Conservation (phyloP, 1,140 invertebrate genomes). For the Steinernema feltiae region DNA sequence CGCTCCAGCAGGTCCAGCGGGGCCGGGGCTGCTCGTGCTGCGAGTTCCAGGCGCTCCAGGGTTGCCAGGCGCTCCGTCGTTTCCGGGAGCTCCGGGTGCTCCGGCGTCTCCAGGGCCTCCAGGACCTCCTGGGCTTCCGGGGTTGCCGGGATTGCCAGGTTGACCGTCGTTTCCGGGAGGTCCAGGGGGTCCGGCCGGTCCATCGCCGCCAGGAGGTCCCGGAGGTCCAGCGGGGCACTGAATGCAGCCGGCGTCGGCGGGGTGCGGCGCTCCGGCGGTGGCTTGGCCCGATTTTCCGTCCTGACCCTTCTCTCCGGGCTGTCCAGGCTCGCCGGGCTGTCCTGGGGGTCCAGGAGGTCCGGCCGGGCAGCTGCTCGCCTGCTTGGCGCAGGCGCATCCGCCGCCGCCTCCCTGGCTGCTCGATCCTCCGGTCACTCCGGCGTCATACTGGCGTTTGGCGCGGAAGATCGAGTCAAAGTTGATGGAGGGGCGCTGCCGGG, state of each 20-base stretch:
- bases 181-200: constrained; percentile 1
- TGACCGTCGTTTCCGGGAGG: not conserved
- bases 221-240: not conserved
- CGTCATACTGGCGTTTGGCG: not conserved
- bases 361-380: not conserved
- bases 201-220: not conserved
- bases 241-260: not conserved
- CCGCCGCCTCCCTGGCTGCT: not conserved
- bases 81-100: not conserved
- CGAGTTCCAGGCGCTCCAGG: not conserved
- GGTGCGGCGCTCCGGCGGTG: not conserved
- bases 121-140: not conserved
- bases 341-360: constrained; percentile 5
- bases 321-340: not conserved
- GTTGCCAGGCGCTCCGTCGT: not conserved
- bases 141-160: not conserved
- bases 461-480: not conserved
- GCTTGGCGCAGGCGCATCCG: not conserved
- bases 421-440: not conserved
- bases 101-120: not conserved
- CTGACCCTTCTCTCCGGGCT: not conserved
- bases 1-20: not conserved
- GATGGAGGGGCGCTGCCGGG: not conserved
- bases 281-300: not conserved
- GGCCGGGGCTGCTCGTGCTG: not conserved